phyloP scores from a whole-genome alignment of 2,797 vertebrate genomes.

The Gephyroberyx darwinii region DNA sequence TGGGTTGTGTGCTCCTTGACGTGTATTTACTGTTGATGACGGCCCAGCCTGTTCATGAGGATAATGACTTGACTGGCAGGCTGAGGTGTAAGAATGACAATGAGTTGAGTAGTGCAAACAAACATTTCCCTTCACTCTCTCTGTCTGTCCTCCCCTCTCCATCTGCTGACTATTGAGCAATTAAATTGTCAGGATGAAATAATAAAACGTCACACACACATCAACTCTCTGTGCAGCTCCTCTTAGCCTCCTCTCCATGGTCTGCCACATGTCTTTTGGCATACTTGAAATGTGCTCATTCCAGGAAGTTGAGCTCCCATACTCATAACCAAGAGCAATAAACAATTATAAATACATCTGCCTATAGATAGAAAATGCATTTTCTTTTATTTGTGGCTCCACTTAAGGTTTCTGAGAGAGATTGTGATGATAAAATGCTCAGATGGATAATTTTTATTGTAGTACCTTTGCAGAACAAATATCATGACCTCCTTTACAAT shows the following conservation, averaged over 20 bases:
- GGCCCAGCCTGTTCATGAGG: constrained; percentile 45
- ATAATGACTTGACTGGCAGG: constrained; percentile 51
- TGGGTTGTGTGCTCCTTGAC: constrained; percentile 50
- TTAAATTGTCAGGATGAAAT: constrained; percentile 57
- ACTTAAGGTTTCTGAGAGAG: background rate
- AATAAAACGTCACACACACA: constrained; percentile 35
- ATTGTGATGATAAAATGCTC: background rate
- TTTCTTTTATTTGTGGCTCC: background rate
- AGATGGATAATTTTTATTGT: background rate
- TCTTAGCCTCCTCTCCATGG: constrained; percentile 12
- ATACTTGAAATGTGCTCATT: constrained; percentile 8
- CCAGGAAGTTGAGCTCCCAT: background rate
- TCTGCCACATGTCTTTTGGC: constrained; percentile 10
- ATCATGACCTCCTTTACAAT: too few relatives aligned
- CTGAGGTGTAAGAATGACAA: constrained; percentile 57
- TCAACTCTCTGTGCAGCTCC: constrained; percentile 35
- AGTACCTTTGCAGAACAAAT: background rate
- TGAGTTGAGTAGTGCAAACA: constrained; percentile 52
- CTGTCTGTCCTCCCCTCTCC: constrained; percentile 43
- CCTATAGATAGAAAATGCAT: background rate
- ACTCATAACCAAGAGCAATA: background rate
- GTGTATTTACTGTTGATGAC: constrained; percentile 51
- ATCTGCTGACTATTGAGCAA: constrained; percentile 49
- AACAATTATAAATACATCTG: too few relatives aligned
- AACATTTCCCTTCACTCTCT: constrained; percentile 42